These are phyloP conservation scores for Anarhynchus alexandrinus DNA, from an alignment of 2,113 vertebrate genomes.

Conservation along the genomic window DNA sequence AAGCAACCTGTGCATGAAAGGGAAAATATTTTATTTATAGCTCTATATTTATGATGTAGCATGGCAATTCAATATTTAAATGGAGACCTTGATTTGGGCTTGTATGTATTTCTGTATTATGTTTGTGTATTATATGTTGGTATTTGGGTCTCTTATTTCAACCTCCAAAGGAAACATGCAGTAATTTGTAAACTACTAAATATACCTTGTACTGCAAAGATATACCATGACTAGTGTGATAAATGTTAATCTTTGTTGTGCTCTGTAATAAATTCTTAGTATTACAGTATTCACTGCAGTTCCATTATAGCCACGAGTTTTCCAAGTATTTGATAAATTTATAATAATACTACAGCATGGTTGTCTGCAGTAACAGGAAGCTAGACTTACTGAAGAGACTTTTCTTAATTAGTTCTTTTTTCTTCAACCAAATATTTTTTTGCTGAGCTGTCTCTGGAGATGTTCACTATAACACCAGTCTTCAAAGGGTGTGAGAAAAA, in stretches of 20 bases:
- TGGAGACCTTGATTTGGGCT: background rate
- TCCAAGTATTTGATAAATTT: background rate
- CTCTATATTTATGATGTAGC: background rate
- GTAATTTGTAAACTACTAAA: background rate
- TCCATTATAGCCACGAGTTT: background rate
- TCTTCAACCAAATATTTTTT: background rate
- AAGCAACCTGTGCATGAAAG: background rate
- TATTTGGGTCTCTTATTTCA: background rate
- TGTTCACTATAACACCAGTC: background rate
- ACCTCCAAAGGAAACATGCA: background rate
- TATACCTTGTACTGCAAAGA: background rate
- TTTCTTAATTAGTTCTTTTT: too few relatives aligned
- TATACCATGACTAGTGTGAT: background rate
- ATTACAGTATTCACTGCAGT: background rate
- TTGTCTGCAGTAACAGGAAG: background rate
- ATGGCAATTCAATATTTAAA: background rate
- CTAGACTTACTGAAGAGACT: background rate
- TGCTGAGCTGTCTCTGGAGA: background rate
- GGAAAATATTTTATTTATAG: background rate
- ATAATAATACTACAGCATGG: fast-evolving
- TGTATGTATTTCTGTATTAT: background rate
- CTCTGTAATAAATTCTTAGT: background rate
- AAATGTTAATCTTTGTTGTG: background rate
- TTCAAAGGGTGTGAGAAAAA: background rate
- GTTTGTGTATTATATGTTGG: background rate